Percentiles rank a stretch among this genome's conserved stretches.
These are phyloP conservation scores for Neoaliturus tenellus DNA, from an alignment of 2,888 invertebrate species.

Conservation along the genomic window DNA sequence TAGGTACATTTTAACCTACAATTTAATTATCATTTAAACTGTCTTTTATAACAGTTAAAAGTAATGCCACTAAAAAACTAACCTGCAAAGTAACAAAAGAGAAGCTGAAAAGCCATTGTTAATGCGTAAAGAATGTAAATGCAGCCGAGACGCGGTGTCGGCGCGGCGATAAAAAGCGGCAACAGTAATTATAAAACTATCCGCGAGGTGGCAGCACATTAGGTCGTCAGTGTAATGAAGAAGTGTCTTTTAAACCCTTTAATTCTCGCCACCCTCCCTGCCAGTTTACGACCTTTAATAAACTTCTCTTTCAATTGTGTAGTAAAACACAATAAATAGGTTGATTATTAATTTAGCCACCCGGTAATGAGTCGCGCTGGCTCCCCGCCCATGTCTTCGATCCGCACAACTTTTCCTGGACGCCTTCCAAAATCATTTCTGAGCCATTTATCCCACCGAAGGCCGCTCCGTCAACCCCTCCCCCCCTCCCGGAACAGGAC, in stretches of 20 bases:
- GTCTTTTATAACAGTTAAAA: too few species aligned
- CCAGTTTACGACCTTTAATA: conserved; percentile 2
- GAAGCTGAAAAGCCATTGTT: background rate
- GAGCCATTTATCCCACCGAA: conserved; percentile 52
- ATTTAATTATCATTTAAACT: too few species aligned
- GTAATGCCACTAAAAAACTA: too few species aligned
- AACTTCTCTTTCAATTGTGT: conserved; percentile 41
- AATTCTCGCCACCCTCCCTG: conserved; percentile 1
- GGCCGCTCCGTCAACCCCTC: background rate
- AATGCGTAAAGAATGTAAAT: conserved; percentile 22
- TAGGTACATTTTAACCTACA: too few species aligned
- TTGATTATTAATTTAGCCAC: conserved; percentile 25
- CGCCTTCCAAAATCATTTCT: conserved; percentile 51
- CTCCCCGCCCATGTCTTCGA: background rate
- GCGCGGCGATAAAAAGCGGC: conserved; percentile 10
- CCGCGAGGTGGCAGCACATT: conserved; percentile 3
- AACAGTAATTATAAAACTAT: conserved; percentile 43
- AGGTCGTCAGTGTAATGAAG: conserved; percentile 26
- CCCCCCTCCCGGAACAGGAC: background rate
- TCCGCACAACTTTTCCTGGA: conserved; percentile 49
- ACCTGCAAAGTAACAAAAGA: too few species aligned
- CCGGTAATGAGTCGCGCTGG: background rate
- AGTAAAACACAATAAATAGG: conserved; percentile 33
- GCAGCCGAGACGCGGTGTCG: background rate
- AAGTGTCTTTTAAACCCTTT: conserved; percentile 31